Conservation (phyloP, 2,888 invertebrate genomes). For the Ypsolopha scabrella region DNA sequence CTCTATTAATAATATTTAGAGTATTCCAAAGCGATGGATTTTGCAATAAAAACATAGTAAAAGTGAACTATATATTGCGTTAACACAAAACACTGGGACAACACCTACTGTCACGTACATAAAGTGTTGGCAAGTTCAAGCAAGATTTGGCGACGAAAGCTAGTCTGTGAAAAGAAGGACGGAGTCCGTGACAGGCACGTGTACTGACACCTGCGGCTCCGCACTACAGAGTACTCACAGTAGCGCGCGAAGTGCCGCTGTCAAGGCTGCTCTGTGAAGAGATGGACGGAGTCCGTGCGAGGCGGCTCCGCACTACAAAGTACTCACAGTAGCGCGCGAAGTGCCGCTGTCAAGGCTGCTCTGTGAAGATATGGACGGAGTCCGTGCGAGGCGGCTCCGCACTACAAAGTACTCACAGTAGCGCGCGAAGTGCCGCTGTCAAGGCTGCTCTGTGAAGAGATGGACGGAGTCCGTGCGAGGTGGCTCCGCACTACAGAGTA, state of each 20-base stretch:
- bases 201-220: too few species aligned
- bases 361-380: conserved; percentile 87
- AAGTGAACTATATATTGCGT: too few species aligned
- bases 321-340: conserved; percentile 65
- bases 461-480: conserved; percentile 82
- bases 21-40: too few species aligned
- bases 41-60: too few species aligned
- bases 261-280: conserved; percentile 88
- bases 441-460: conserved; percentile 86
- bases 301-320: too few species aligned
- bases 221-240: conserved; percentile 53
- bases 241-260: conserved; percentile 75
- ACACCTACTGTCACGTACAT: too few species aligned
- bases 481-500: conserved; percentile 72
- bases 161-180: conserved; percentile 86
- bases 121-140: conserved; percentile 60
- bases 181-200: conserved; percentile 82
- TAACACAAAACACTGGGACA: too few species aligned
- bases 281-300: conserved; percentile 83
- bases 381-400: conserved; percentile 79
- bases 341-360: conserved; percentile 84
- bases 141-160: conserved; percentile 80
- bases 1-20: too few species aligned
- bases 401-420: conserved; percentile 46
- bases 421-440: conserved; percentile 79